These are phyloP conservation scores for Psittacula echo DNA, from an alignment of 2,797 vertebrate genomes.

Conservation along the genomic window DNA sequence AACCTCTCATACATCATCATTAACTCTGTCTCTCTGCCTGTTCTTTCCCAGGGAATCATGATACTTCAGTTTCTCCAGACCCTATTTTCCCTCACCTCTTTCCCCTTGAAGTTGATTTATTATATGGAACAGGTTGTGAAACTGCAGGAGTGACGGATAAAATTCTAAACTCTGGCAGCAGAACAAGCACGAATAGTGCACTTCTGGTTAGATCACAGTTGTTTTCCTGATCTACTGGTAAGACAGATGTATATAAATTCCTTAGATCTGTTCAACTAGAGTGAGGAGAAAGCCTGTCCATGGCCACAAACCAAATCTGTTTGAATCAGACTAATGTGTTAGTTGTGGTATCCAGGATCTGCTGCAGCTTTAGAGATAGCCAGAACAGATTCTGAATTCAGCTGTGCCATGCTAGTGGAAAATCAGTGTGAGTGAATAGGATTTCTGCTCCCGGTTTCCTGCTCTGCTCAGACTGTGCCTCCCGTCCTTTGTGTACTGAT, in stretches of 20 bases:
- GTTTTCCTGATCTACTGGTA: background rate
- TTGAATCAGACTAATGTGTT: accelerated
- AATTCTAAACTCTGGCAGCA: background rate
- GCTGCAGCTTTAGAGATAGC: background rate
- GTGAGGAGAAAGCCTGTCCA: accelerated
- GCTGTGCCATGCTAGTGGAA: background rate
- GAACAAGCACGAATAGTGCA: background rate
- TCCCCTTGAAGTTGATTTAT: background rate
- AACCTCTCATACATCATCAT: background rate
- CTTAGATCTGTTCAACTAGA: background rate
- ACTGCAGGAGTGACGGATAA: background rate
- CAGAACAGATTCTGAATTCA: background rate
- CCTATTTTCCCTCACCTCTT: background rate
- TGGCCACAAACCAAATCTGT: background rate
- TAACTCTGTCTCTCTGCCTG: background rate
- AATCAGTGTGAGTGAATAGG: background rate
- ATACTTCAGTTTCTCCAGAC: background rate
- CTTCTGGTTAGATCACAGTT: background rate
- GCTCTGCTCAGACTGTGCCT: background rate
- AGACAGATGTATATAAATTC: background rate
- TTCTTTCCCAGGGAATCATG: background rate
- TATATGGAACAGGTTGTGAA: background rate
- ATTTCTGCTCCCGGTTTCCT: constrained; percentile 6
- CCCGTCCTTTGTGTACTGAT: background rate
- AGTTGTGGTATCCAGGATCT: background rate